Percentiles rank a stretch among this genome's conserved stretches.
These are phyloP conservation scores for Lepilemur ruficaudatus DNA, from an alignment of 2,797 vertebrate species.

Conservation along the genomic window DNA sequence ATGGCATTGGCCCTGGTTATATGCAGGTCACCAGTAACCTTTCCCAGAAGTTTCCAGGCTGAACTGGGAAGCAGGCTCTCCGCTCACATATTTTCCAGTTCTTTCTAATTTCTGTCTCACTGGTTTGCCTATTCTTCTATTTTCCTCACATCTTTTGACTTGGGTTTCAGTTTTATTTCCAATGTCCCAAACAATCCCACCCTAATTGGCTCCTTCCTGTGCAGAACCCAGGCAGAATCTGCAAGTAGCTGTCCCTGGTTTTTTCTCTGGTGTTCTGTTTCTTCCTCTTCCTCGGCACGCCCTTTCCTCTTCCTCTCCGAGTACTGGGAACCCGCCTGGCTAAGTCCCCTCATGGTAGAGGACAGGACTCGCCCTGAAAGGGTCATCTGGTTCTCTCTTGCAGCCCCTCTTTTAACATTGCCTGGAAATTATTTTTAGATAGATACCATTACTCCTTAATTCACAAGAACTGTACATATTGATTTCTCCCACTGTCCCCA, in stretches of 20 bases:
- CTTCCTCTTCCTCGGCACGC: background rate
- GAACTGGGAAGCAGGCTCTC: background rate
- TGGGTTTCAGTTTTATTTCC: background rate
- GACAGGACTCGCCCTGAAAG: background rate
- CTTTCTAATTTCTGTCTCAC: background rate
- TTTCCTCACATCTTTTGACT: background rate
- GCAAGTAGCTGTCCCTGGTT: background rate
- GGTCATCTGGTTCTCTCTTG: background rate
- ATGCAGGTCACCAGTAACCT: background rate
- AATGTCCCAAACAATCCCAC: background rate
- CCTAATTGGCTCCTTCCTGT: background rate
- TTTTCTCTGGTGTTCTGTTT: background rate
- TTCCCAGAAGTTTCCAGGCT: background rate
- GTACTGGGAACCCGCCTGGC: background rate
- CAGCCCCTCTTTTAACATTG: background rate
- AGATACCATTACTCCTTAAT: conserved; percentile 14
- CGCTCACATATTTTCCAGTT: background rate
- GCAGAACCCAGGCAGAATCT: background rate
- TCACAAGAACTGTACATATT: background rate
- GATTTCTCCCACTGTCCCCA: background rate
- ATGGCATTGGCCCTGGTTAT: background rate
- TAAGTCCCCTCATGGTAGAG: background rate
- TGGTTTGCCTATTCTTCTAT: background rate
- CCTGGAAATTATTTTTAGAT: background rate
- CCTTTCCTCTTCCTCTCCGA: background rate